These are phyloP conservation scores for Tolypeutes matacus DNA, from an alignment of 2,797 vertebrate genomes.

Conservation along the genomic window DNA sequence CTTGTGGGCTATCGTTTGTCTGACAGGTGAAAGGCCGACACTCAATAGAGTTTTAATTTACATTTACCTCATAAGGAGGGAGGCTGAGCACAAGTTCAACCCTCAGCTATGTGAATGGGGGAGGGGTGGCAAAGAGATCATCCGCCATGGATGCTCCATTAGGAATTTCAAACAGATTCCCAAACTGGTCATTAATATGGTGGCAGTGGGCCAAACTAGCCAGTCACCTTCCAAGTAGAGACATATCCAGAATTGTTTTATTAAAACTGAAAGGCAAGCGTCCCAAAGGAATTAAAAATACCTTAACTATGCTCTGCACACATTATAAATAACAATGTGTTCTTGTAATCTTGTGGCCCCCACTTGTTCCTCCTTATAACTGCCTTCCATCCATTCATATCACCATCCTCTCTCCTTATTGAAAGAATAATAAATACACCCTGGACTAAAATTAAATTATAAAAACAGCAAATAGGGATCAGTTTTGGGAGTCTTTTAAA, in stretches of 20 bases:
- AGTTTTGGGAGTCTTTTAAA: neutral
- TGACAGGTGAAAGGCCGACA: neutral
- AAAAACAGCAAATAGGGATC: slow-evolving; percentile 24
- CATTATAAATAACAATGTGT: slow-evolving; percentile 54
- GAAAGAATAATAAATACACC: slow-evolving; percentile 48
- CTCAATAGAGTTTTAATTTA: neutral
- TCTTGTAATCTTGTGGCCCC: slow-evolving; percentile 26
- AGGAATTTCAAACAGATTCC: neutral
- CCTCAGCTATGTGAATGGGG: neutral
- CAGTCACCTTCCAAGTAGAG: slow-evolving; percentile 36
- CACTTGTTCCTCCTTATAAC: slow-evolving; percentile 40
- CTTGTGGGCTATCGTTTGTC: neutral
- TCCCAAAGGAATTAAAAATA: slow-evolving; percentile 52
- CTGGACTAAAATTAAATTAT: slow-evolving; percentile 12
- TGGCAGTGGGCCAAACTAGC: slow-evolving; percentile 8
- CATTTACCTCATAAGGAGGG: neutral
- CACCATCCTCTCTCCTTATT: slow-evolving; percentile 45
- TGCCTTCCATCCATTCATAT: slow-evolving; percentile 53
- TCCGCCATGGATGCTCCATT: neutral
- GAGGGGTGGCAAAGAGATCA: neutral
- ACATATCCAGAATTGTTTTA: slow-evolving; percentile 11
- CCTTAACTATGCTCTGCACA: slow-evolving; percentile 58
- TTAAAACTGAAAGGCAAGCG: slow-evolving; percentile 48
- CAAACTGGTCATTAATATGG: neutral
- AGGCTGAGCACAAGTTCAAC: neutral